Evolutionary conservation across 1,140 invertebrate genomes (phyloP).

Genomic region (Cheumatopsyche charites): DNA sequence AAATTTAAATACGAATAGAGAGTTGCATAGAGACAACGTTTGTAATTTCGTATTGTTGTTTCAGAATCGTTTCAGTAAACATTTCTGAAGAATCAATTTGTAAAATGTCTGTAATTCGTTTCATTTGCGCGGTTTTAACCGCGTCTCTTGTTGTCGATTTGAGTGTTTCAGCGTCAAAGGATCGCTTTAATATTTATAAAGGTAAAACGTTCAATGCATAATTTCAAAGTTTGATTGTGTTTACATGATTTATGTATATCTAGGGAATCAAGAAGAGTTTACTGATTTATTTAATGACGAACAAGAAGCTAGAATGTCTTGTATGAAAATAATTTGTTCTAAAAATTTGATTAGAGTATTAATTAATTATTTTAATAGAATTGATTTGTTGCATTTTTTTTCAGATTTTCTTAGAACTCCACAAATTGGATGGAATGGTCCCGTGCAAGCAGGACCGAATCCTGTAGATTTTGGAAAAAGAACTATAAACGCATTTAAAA

Average conservation of each 20-base stretch:
- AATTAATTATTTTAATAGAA: slow-evolving; percentile 3
- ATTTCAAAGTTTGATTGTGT: neutral
- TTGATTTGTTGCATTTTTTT: slow-evolving; percentile 30
- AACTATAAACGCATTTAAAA: slow-evolving; percentile 43
- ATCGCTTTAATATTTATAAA: slow-evolving; percentile 46
- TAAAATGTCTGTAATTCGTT: neutral
- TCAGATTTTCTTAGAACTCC: slow-evolving; percentile 44
- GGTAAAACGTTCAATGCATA: slow-evolving; percentile 19
- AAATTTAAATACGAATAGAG: too few species aligned
- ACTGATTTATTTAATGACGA: slow-evolving; percentile 7
- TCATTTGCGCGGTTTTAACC: slow-evolving; percentile 29
- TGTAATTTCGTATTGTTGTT: too few species aligned
- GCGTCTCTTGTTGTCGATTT: slow-evolving; percentile 14
- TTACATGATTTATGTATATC: neutral
- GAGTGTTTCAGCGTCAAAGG: slow-evolving; percentile 32
- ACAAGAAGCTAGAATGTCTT: slow-evolving; percentile 12
- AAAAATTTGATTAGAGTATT: neutral
- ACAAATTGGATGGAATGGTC: slow-evolving; percentile 24
- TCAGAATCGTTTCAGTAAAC: too few species aligned
- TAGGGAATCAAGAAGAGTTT: slow-evolving; percentile 9
- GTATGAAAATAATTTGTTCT: slow-evolving; percentile 17
- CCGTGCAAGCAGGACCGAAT: slow-evolving; percentile 19
- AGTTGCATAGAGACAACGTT: too few species aligned
- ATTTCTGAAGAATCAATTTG: slow-evolving; percentile 14
- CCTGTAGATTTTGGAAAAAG: slow-evolving; percentile 41